A percentile compares a stretch with the other conserved stretches of the same genome.
Conservation (phyloP, 2,113 vertebrate genomes). For the Chionis minor region DNA sequence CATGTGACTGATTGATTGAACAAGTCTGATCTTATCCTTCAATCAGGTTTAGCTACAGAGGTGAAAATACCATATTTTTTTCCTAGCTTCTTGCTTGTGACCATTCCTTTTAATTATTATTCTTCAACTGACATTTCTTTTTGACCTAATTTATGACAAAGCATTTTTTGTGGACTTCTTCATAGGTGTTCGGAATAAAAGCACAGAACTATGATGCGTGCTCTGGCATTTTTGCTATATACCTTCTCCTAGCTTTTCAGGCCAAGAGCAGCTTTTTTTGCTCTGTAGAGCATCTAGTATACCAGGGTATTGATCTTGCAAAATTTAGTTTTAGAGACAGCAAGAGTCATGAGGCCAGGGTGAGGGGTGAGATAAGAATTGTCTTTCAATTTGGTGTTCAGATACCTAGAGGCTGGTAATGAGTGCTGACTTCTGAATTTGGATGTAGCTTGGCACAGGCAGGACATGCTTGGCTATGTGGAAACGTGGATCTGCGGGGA, state of each 20-base stretch:
- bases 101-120: background rate
- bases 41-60: background rate
- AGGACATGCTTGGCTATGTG: background rate
- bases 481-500: background rate
- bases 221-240: background rate
- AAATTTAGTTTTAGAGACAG: background rate
- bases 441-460: background rate
- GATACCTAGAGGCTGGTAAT: background rate
- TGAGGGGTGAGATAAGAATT: background rate
- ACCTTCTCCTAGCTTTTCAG: background rate
- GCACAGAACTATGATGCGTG: background rate
- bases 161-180: background rate
- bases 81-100: background rate
- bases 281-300: background rate
- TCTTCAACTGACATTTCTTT: background rate
- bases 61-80: background rate
- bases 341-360: background rate
- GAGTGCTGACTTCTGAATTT: background rate
- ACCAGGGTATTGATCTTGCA: background rate
- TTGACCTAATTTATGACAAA: background rate
- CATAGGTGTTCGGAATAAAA: background rate
- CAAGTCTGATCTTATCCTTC: background rate
- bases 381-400: background rate
- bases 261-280: background rate
- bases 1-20: background rate